Base-by-base conservation (phyloP, 2,888 invertebrate genomes). In the Lysandra coridon region DNA sequence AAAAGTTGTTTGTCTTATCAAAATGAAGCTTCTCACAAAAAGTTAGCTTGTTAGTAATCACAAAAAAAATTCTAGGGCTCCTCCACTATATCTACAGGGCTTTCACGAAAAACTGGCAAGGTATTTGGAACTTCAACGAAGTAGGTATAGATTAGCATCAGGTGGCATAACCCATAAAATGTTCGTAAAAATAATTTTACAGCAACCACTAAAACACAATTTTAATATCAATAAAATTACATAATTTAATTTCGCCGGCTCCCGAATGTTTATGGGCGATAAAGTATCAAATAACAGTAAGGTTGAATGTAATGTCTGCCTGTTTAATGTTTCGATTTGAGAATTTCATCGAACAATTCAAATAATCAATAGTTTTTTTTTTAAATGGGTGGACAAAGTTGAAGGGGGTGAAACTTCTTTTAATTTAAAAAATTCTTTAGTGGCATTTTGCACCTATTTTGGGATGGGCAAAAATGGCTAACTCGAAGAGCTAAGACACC, bases 201-300 rank as follows among this genome's bases (percentile, higher is more conserved):
- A 76, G 57, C 53, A 76, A 76, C 30, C 76, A 57, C 75, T 75
- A 53, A 75, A 75, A 75, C 75, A 75, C 33, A 69, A 53, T 76
- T 76, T 76, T 76, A 76, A 76, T 76, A 76, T 76, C 76, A 76
- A 76, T 76, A 76, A 76, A 76, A 76, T 76, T 76, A 76, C 76
- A 57, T 57, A 76, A 76, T 57, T 76, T 53, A 53, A 76, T 76
- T 76, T 33, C 76, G 33, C 76, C 33, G 33, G 17, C 33, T 30
- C 33, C 76, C 57, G 57, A 76, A 76, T 76, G 76, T 76, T 76
- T 76, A 76, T 53, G 30, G 76, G 57, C 57, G 53, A 76, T 76
- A 57, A 76, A 76, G 23, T 76, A 53, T 76, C 53, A 76, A 76
- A 76, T 76, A 76, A 76, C 53, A 57, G 17, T 53, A 74, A 74